Conservation (phyloP, 2,113 vertebrate species). For the Acanthochromis polyacanthus region DNA sequence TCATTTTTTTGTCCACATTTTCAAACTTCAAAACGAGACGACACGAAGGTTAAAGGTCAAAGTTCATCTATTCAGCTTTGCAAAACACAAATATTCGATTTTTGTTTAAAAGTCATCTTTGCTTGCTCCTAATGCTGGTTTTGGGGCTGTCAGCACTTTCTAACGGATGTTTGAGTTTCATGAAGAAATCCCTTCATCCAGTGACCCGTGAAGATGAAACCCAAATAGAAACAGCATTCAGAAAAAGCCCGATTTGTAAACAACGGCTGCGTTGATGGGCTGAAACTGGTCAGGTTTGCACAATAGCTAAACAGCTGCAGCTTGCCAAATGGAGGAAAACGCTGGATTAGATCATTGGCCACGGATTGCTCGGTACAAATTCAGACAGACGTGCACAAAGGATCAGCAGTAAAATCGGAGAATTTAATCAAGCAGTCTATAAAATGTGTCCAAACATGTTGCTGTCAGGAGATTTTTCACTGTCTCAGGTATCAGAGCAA, state of each 20-base stretch:
- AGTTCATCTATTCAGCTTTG: neutral
- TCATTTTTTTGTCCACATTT: too few species aligned
- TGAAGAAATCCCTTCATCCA: neutral
- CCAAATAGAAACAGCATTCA: too few species aligned
- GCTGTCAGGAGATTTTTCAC: neutral
- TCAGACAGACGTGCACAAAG: too few species aligned
- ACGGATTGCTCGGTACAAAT: neutral
- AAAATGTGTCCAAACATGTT: neutral
- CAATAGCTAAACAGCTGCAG: slow-evolving; percentile 12
- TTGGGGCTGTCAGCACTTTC: too few species aligned
- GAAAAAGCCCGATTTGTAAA: neutral
- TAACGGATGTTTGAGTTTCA: slow-evolving; percentile 39
- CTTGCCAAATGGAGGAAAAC: neutral
- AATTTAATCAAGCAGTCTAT: too few species aligned
- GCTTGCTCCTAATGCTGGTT: neutral
- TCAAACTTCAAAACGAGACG: too few species aligned
- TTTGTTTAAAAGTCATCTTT: neutral
- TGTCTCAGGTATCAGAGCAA: neutral
- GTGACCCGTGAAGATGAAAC: too few species aligned
- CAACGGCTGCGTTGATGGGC: neutral
- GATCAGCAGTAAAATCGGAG: too few species aligned
- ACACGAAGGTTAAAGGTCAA: too few species aligned
- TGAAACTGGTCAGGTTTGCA: neutral
- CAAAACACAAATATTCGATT: neutral
- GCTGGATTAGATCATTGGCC: neutral